Base-by-base conservation (phyloP, 2,113 vertebrate genomes). In the Limanda limanda region DNA sequence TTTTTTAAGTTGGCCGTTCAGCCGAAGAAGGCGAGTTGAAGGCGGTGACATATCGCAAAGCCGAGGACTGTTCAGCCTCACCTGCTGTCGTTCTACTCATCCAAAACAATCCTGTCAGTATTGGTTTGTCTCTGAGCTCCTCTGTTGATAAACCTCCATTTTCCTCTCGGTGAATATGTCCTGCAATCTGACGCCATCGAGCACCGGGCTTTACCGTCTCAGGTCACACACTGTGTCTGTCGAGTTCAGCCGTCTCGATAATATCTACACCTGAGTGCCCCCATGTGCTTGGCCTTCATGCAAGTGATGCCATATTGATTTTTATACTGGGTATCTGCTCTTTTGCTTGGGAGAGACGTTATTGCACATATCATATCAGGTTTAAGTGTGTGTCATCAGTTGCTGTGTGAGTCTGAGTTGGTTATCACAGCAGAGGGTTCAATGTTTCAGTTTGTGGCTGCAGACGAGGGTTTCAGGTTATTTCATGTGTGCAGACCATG, bases 361-460 rank as follows among this genome's bases (percentile, higher is more conserved):
- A 45, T 61, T 48, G 47, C 71, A 66, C 18, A 42, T 72, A 57
- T 68, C 27, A 52, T 35, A 76, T 89, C 78, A 60, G 68, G 77
- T 71, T 62, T 62, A 31, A 23, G 40, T 10, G 21, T 24, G 68
- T 15, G 40, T 81, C 78, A 62, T 79, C 83, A 68, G 73, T 61
- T 67, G 57, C 59, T 59, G 23, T 71, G 59, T 68, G 69, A 25
- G 61, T 62, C 74, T 72, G 0, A 70, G 84, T 78, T 25, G 25
- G 74, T 71, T 74, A 80, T 82, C 66, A 18, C 25, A 42, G 74
- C 68, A 71, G 48, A 25, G 55, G 68, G 76, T 71, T n/a, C 81
- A 70, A 77, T 71, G 55, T 85, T 89, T 89, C 69, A 45, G 54
- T 65, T 82, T 70, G 81, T 80, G 57, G 79, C 77, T 76, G 64